Conservation (phyloP, 2,113 vertebrate species). For the Falco punctatus region DNA sequence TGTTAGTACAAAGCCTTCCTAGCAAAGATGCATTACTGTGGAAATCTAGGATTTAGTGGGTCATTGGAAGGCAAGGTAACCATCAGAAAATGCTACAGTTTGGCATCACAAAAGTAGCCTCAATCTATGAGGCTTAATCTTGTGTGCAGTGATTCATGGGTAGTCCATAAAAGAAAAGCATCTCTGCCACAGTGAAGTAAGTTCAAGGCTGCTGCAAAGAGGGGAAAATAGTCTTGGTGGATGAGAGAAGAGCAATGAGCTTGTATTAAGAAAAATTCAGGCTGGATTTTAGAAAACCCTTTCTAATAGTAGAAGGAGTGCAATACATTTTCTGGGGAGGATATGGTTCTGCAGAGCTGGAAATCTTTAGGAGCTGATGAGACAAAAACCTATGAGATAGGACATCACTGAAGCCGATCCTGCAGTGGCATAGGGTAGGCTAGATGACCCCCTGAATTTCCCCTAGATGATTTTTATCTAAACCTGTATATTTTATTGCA, state of each 20-base stretch:
- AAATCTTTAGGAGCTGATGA: slow-evolving; percentile 10
- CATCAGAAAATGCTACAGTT: background rate
- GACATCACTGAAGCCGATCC: background rate
- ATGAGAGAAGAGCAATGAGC: slow-evolving; percentile 5
- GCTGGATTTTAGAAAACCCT: slow-evolving; percentile 13
- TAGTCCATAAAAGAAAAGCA: background rate
- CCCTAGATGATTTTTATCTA: background rate
- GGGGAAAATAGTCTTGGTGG: background rate
- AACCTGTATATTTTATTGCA: background rate
- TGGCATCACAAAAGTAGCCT: background rate
- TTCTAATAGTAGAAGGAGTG: background rate
- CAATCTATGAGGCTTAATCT: background rate
- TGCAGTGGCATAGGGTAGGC: background rate
- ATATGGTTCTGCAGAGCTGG: background rate
- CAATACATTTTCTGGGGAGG: background rate
- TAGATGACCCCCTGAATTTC: background rate
- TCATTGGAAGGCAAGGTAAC: slow-evolving; percentile 8
- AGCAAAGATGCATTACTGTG: background rate
- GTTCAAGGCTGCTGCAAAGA: background rate
- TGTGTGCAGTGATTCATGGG: background rate
- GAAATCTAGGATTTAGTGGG: slow-evolving; percentile 26
- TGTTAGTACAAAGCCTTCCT: background rate
- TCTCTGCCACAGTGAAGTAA: background rate
- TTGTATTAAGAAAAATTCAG: background rate
- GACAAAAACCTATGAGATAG: background rate